Conservation (phyloP, 2,113 vertebrate genomes). For the Etheostoma cragini region DNA sequence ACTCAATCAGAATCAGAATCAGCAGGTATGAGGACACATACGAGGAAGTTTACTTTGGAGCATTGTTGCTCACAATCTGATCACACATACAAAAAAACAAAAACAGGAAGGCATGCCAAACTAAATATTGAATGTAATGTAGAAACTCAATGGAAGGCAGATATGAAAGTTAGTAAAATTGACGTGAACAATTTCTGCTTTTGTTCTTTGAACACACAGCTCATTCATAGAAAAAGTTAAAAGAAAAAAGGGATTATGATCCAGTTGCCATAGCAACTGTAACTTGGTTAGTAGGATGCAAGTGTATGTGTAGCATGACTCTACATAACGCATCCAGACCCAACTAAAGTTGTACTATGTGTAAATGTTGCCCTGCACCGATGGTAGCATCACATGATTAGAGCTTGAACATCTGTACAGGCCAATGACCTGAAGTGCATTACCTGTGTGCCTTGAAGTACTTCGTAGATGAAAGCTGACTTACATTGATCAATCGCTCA, state of each 20-base stretch:
- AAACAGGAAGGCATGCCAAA: background rate
- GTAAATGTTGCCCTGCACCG: slow-evolving; percentile 12
- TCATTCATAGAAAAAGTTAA: slow-evolving; percentile 13
- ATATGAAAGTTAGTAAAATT: background rate
- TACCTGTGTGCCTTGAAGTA: background rate
- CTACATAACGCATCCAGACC: slow-evolving; percentile 11
- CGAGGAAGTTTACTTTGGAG: no score
- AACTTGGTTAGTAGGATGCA: slow-evolving; percentile 34
- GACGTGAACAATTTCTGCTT: background rate
- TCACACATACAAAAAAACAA: no score
- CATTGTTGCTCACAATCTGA: no score
- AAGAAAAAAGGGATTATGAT: slow-evolving; percentile 12
- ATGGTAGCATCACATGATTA: background rate
- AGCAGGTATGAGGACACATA: no score
- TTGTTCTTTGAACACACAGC: slow-evolving; percentile 3
- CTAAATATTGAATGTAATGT: background rate
- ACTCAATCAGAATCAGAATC: no score
- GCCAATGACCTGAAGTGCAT: background rate
- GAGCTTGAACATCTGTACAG: background rate
- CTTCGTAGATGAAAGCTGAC: background rate
- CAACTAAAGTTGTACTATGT: background rate
- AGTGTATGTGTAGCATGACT: slow-evolving; percentile 38
- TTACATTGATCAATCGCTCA: background rate
- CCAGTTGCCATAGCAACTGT: slow-evolving; percentile 68
- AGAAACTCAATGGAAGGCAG: background rate